Conservation (phyloP, 2,797 vertebrate species). For the Pseudomugil gertrudae region DNA sequence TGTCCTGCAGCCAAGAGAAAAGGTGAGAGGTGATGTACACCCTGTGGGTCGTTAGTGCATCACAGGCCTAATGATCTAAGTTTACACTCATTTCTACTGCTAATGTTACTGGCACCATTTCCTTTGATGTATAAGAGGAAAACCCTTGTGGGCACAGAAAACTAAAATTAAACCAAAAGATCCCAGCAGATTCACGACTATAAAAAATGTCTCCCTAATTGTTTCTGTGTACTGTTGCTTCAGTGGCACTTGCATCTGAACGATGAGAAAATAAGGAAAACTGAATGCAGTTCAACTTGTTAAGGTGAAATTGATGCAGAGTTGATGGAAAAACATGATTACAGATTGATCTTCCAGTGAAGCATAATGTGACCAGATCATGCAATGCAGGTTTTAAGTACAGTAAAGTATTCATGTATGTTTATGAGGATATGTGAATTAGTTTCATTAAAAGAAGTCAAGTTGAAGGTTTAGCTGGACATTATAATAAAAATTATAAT, state of each 20-base stretch:
- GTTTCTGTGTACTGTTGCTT: background rate
- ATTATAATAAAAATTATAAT: no score
- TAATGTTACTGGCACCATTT: background rate
- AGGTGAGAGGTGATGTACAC: background rate
- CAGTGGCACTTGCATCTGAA: background rate
- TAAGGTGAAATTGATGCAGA: background rate
- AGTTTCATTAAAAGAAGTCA: background rate
- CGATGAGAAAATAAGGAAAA: background rate
- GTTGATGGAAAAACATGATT: background rate
- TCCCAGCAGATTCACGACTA: background rate
- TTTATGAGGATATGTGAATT: conserved; percentile 1
- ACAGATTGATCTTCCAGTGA: background rate
- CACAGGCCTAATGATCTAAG: background rate
- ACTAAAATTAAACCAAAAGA: background rate
- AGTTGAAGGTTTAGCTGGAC: background rate
- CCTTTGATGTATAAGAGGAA: background rate
- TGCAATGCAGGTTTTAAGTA: background rate
- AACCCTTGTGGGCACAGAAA: background rate
- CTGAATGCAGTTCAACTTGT: background rate
- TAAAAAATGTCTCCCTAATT: background rate
- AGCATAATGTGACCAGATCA: background rate
- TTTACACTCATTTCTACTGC: background rate
- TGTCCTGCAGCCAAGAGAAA: background rate
- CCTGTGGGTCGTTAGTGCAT: background rate
- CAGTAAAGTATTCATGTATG: background rate